Conservation (phyloP, 2,888 invertebrate species). For the Dynastes grantii region DNA sequence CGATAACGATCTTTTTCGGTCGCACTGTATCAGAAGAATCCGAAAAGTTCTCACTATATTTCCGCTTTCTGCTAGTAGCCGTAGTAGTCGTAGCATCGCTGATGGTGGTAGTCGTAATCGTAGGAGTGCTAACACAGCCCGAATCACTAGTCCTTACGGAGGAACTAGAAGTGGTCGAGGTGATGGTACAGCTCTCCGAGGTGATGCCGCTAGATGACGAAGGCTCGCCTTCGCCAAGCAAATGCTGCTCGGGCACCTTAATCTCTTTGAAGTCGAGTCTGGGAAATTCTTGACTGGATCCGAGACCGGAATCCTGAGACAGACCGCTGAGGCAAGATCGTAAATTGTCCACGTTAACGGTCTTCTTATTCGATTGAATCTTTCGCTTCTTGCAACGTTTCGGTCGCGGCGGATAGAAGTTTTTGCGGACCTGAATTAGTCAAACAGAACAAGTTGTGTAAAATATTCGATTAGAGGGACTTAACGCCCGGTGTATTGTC, state of each 20-base stretch:
- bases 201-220: slow-evolving; percentile 46
- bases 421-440: slow-evolving; percentile 75
- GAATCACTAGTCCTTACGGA: slow-evolving; percentile 22
- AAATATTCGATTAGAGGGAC: slow-evolving; percentile 36
- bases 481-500: slow-evolving; percentile 29
- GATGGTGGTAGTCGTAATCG: too few relatives aligned
- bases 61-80: slow-evolving; percentile 28
- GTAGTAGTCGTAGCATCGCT: too few relatives aligned
- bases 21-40: slow-evolving; percentile 29
- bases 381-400: slow-evolving; percentile 64
- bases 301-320: slow-evolving; percentile 68
- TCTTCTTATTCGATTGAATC: slow-evolving; percentile 61
- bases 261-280: slow-evolving; percentile 65
- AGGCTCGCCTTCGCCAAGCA: slow-evolving; percentile 14
- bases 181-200: slow-evolving; percentile 17
- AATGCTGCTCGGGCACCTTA: slow-evolving; percentile 63
- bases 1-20: slow-evolving; percentile 51
- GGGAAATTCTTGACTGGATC: slow-evolving; percentile 67
- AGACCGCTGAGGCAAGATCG: slow-evolving; percentile 65
- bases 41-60: slow-evolving; percentile 37
- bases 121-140: background rate
- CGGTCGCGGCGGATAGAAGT: slow-evolving; percentile 80
- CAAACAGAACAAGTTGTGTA: slow-evolving; percentile 49
- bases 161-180: slow-evolving; percentile 6
- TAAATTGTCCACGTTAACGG: slow-evolving; percentile 67